Evolutionary conservation across 2,888 invertebrate species (phyloP).

Genomic region (Spisula solida): DNA sequence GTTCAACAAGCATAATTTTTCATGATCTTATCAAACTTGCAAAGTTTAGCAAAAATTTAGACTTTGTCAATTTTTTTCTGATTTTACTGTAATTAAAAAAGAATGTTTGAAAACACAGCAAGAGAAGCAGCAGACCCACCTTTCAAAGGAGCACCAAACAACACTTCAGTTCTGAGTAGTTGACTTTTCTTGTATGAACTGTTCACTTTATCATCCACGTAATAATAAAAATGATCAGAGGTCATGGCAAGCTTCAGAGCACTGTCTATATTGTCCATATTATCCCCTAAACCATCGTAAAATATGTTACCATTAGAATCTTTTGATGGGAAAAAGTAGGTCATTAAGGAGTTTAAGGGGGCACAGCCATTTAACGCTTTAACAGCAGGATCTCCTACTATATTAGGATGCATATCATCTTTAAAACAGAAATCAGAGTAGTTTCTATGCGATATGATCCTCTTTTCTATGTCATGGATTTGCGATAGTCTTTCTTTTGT

Average conservation of each 20-base stretch:
- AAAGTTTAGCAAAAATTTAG: too few relatives aligned
- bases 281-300: slow-evolving; percentile 83
- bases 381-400: slow-evolving; percentile 73
- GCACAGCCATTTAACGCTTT: slow-evolving; percentile 78
- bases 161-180: slow-evolving; percentile 82
- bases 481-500: slow-evolving; percentile 80
- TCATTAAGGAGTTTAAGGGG: slow-evolving; percentile 84
- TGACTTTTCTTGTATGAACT: slow-evolving; percentile 78
- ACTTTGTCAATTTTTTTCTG: too few relatives aligned
- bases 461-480: slow-evolving; percentile 82
- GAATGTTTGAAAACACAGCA: neutral
- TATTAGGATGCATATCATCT: slow-evolving; percentile 60
- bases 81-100: neutral
- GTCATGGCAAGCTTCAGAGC: slow-evolving; percentile 83
- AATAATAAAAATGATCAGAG: slow-evolving; percentile 83
- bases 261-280: slow-evolving; percentile 80
- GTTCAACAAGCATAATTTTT: too few relatives aligned
- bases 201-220: slow-evolving; percentile 84
- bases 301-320: slow-evolving; percentile 71
- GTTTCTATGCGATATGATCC: slow-evolving; percentile 77
- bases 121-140: slow-evolving; percentile 68
- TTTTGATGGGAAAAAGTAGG: slow-evolving; percentile 84
- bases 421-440: slow-evolving; percentile 83
- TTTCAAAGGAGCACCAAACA: slow-evolving; percentile 84
- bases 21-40: too few relatives aligned